Evolutionary conservation across 2,797 vertebrate species (phyloP).

Genomic region (Artibeus jamaicensis): DNA sequence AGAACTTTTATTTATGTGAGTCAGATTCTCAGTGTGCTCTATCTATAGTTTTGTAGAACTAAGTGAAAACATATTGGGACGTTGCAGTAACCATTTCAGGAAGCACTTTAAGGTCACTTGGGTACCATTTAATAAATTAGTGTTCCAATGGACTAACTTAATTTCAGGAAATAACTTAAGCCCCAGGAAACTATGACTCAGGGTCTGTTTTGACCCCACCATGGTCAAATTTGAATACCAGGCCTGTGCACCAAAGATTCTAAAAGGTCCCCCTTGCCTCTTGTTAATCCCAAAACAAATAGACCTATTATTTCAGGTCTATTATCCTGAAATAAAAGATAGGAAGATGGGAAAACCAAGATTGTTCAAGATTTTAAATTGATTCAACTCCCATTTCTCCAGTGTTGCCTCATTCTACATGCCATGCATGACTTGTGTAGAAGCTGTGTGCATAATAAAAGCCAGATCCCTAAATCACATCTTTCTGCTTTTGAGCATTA

Average conservation of each 20-base stretch:
- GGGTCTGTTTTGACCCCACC: constrained; percentile 35
- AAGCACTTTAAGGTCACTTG: constrained; percentile 38
- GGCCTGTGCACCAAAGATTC: constrained; percentile 8
- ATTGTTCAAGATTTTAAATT: constrained; percentile 9
- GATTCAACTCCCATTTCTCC: background rate
- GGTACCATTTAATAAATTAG: constrained; percentile 44
- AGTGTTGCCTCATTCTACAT: background rate
- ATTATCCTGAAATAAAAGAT: constrained; percentile 39
- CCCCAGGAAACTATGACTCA: constrained; percentile 57
- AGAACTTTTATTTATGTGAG: background rate
- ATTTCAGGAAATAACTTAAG: constrained; percentile 65
- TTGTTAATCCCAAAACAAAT: constrained; percentile 62
- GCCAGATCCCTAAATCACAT: background rate
- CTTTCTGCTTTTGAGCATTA: background rate
- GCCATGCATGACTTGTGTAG: background rate
- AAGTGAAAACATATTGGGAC: constrained; percentile 29
- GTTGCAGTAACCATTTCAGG: constrained; percentile 31
- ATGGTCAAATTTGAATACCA: constrained; percentile 41
- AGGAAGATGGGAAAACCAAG: background rate
- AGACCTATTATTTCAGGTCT: constrained; percentile 25
- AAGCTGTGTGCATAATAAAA: background rate
- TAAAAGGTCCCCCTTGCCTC: constrained; percentile 8
- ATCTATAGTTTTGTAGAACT: constrained; percentile 23
- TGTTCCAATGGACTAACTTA: constrained; percentile 46
- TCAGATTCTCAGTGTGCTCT: background rate